Base-by-base conservation (phyloP, 2,113 vertebrate species). In the Vireo altiloquus region DNA sequence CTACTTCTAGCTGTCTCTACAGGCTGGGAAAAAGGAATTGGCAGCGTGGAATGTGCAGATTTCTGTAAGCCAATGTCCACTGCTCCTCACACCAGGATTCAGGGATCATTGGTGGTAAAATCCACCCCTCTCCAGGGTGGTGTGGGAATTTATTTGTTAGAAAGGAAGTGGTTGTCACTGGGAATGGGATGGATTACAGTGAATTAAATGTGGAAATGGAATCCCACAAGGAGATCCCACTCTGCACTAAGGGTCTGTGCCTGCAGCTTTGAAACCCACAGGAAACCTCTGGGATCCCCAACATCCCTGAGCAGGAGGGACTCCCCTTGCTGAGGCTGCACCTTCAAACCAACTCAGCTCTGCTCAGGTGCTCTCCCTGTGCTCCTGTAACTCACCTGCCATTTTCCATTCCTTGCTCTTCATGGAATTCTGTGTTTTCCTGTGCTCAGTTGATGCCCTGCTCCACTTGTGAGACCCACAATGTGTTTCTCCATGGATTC, bases 41-140 rank as follows among this genome's bases (percentile, higher is more conserved):
- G 37, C 63, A 56, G 30, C 42, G 16, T 0, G 8, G 16, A 39
- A 68, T 0, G 0, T 22, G 50, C 21, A 59, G 59, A 39, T 76
- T 86, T 54, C 56, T 59, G 47, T 0, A 68, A 56, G 57, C 21
- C 50, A 66, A 8, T 0, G 4, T 54, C 11, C 65, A 28, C 19
- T 44, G 59, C 54, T 77, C 42, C 47, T 17, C 8, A 2, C 49
- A 6, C 13, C 42, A 25, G 3, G 50, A 21, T n/a, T 72, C 31
- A n/a, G 40, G 61, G 83, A 49, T 8, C 31, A 17, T 0, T 1
- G 3, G 28, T 39, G 86, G 44, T 25, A 40, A 79, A 95, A 53
- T 9, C n/a, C 57, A 56, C 31, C 37, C 53, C 28, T 57, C 53
- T 56, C 17, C 33, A 64, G 40, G 35, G 40, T n/a, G 52, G 7